Base-by-base conservation (phyloP, 35 echinoderm and acorn worm genomes). In the Ptychodera flava region DNA sequence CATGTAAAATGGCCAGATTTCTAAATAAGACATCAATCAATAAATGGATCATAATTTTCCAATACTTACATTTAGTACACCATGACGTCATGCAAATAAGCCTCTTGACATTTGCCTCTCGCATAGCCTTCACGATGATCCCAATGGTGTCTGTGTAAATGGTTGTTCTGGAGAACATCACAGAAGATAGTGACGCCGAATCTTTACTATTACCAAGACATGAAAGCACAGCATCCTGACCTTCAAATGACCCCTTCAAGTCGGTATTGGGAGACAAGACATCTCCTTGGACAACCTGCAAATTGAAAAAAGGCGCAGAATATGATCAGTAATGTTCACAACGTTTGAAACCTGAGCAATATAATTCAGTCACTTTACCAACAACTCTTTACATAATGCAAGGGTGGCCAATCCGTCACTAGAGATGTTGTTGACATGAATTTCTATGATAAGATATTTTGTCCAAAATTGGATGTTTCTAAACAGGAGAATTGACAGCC, bases 61-160 rank as follows among this genome's bases (percentile, higher is more conserved):
- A 64, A 16, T 35, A 78, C 78, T 78, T 84, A 94, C 93, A 85
- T 85, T 87, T 84, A 15, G 83, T 86, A 82, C 82, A 86, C 93
- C 93, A 94, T 0, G 93, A 91, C 35, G 93, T 76, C 34, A 94
- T 90, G 36, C 37, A 36, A 16, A 93, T 76, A 32, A 90, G 64
- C 83, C 92, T 36, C 28, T 37, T 83, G 22, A 93, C 36, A 27
- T 82, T 85, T 1, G 84, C 33, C 1, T 78, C 85, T 78, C 80
- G 76, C 92, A 93, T 93, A 33, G 92, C 92, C 30, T 78, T 31
- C 34, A 85, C 76, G 27, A 93, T 93, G 15, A 80, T 22, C 84
- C 87, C 90, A 22, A 90, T 83, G 2, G 92, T 78, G 27, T 88
- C 89, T n/a, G 88, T 90, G 85, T 93, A 93, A 33, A 93, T 82